Percentiles rank a stretch among this genome's conserved stretches.
Conservation (phyloP, 2,797 vertebrate genomes). For the Phoeniculus purpureus region DNA sequence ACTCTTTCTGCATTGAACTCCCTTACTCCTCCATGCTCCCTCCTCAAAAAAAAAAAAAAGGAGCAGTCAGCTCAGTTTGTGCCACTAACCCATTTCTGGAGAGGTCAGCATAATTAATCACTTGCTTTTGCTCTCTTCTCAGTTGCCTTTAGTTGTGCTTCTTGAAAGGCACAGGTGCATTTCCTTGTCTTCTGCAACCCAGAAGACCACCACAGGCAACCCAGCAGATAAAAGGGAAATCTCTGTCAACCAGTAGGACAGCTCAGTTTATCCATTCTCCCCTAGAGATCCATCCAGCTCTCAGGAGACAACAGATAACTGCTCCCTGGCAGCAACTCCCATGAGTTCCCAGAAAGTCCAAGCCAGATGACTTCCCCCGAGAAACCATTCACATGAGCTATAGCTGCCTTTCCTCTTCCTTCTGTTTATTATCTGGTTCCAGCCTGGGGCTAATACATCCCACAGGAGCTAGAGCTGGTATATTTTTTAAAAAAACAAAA, state of each 20-base stretch:
- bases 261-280: too few relatives aligned
- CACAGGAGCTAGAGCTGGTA: not conserved
- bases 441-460: fast-evolving
- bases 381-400: not conserved
- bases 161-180: fast-evolving
- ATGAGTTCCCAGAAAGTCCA: not conserved
- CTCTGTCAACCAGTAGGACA: fast-evolving
- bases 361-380: not conserved
- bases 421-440: not conserved
- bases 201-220: not conserved
- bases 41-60: not conserved
- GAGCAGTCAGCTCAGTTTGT: not conserved
- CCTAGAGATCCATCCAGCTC: not conserved
- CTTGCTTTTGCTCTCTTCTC: not conserved
- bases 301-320: not conserved
- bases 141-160: not conserved
- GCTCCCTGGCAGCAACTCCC: not conserved
- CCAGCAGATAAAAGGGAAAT: too few relatives aligned
- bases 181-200: not conserved
- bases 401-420: not conserved
- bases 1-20: not conserved
- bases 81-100: not conserved
- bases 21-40: not conserved
- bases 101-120: fast-evolving
- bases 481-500: not conserved